These are phyloP conservation scores for Bos indicus DNA, from an alignment of 2,113 vertebrate genomes.

Conservation along the genomic window DNA sequence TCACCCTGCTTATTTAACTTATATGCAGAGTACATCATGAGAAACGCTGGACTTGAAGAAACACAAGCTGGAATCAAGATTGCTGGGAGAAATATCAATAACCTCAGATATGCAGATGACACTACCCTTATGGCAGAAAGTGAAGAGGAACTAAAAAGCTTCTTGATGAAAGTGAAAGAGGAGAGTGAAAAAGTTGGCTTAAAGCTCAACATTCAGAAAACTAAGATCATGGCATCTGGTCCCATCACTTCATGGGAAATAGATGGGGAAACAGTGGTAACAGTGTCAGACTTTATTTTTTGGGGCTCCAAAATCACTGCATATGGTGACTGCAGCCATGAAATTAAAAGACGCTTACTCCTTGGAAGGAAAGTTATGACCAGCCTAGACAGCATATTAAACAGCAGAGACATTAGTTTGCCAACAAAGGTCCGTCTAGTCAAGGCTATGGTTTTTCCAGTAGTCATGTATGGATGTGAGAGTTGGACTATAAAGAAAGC, in stretches of 20 bases:
- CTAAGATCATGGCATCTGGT: background rate
- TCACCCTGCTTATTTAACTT: background rate
- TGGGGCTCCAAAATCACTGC: background rate
- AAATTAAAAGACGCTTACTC: background rate
- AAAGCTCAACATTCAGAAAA: background rate
- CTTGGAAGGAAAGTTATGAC: background rate
- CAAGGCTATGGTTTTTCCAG: background rate
- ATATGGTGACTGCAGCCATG: background rate
- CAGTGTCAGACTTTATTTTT: background rate
- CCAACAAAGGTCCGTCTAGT: background rate
- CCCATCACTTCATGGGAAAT: background rate
- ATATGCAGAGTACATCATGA: background rate
- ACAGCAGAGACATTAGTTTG: background rate
- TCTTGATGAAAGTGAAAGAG: background rate
- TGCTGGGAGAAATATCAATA: background rate
- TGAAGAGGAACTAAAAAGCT: background rate
- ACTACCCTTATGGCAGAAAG: background rate
- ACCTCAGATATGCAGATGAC: background rate
- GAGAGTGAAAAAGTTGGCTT: background rate
- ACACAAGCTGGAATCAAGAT: background rate
- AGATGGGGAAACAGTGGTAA: background rate
- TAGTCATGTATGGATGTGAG: background rate
- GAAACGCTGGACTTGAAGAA: background rate
- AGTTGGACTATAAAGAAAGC: background rate
- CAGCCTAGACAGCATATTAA: background rate